Evolutionary conservation across 2,113 vertebrate genomes (phyloP).

Genomic region (Halichoeres trimaculatus): DNA sequence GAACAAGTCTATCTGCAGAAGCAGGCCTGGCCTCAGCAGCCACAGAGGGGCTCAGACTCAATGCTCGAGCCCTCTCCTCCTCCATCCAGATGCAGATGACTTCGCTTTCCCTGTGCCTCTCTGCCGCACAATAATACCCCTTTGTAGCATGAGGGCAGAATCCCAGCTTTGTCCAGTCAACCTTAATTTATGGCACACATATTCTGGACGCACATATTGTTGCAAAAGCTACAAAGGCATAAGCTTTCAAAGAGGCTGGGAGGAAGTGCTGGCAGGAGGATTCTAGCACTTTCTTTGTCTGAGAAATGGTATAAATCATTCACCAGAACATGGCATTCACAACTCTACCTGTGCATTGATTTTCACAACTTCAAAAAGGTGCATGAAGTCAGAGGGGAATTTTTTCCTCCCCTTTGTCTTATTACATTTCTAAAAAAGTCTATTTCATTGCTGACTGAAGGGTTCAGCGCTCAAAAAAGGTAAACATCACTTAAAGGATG

Average conservation of each 20-base stretch:
- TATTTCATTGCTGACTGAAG: slow-evolving; percentile 47
- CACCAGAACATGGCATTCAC: slow-evolving; percentile 76
- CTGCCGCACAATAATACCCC: slow-evolving; percentile 78
- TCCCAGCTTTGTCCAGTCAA: slow-evolving; percentile 84
- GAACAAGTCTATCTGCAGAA: slow-evolving; percentile 85
- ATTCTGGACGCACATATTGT: slow-evolving; percentile 79
- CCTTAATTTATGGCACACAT: slow-evolving; percentile 84
- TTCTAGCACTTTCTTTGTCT: slow-evolving; percentile 78
- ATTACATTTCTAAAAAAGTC: slow-evolving; percentile 63
- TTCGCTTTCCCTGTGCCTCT: slow-evolving; percentile 73
- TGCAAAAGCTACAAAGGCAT: slow-evolving; percentile 74
- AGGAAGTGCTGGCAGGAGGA: slow-evolving; percentile 73
- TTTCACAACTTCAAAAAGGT: slow-evolving; percentile 73
- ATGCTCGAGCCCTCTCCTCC: slow-evolving; percentile 71
- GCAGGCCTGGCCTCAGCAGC: slow-evolving; percentile 79
- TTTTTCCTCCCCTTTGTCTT: slow-evolving; percentile 39
- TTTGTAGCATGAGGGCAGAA: slow-evolving; percentile 81
- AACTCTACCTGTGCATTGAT: slow-evolving; percentile 73
- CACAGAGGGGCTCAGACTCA: slow-evolving; percentile 76
- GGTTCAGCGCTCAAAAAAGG: slow-evolving; percentile 9
- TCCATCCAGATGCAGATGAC: slow-evolving; percentile 80
- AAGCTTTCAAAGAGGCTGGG: slow-evolving; percentile 72
- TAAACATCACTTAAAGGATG: slow-evolving; percentile 27
- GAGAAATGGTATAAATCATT: slow-evolving; percentile 81
- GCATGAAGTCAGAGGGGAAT: slow-evolving; percentile 59